These are phyloP conservation scores for Agrotis clavis DNA, from an alignment of 2,888 invertebrate genomes.

Conservation along the genomic window DNA sequence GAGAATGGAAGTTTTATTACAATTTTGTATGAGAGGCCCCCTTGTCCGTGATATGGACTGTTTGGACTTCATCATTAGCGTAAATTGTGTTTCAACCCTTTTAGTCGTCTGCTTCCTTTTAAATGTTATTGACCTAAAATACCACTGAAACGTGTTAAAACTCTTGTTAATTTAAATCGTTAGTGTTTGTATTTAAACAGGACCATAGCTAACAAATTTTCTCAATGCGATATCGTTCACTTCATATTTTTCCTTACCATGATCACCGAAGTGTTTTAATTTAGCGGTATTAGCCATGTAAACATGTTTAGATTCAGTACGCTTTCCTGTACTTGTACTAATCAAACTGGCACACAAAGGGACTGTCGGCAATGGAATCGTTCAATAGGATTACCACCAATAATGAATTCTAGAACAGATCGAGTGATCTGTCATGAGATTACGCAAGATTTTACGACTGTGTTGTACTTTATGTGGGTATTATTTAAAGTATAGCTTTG, in stretches of 20 bases:
- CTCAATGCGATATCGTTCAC: not conserved
- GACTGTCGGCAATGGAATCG: conserved; percentile 5
- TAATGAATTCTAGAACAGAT: conserved; percentile 46
- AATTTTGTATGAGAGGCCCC: not conserved
- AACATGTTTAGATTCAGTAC: not conserved
- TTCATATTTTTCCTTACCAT: conserved; percentile 14
- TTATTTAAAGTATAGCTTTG: conserved; percentile 64
- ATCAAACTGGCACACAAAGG: conserved; percentile 1
- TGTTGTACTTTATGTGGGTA: conserved; percentile 53
- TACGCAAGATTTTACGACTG: conserved; percentile 57
- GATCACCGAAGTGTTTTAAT: not conserved
- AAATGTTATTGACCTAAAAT: conserved; percentile 7
- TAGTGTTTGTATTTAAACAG: conserved; percentile 7
- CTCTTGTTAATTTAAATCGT: conserved; percentile 11
- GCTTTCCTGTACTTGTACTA: not conserved
- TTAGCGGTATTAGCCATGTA: conserved; percentile 15
- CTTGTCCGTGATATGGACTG: not conserved
- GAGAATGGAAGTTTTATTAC: conserved; percentile 20
- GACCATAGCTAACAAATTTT: conserved; percentile 16
- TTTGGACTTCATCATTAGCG: not conserved
- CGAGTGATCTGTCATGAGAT: conserved; percentile 47
- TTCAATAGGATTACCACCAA: conserved; percentile 7
- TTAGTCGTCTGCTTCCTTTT: not conserved
- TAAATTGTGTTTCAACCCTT: conserved; percentile 1
- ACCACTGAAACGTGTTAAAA: not conserved